A percentile compares a stretch with the other conserved stretches of the same genome.
Evolutionary conservation across 2,113 vertebrate genomes (phyloP).

Genomic region (Apteryx mantelli): DNA sequence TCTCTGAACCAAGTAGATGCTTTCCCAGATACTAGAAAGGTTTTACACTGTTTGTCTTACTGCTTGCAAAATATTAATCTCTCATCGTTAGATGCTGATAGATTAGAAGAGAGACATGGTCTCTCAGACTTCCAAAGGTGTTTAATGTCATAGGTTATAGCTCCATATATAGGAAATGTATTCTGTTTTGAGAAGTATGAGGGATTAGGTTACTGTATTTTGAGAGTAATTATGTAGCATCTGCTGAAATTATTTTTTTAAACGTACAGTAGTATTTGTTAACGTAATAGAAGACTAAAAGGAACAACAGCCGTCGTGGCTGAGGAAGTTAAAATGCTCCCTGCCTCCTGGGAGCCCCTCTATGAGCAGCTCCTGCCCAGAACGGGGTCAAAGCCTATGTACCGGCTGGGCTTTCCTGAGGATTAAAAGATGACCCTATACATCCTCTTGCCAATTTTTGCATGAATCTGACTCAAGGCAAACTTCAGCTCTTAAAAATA

Average conservation of each 20-base stretch:
- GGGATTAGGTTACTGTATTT: neutral
- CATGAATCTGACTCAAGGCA: neutral
- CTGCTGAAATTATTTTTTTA: neutral
- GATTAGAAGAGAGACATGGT: neutral
- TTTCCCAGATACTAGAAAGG: neutral
- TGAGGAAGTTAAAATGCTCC: neutral
- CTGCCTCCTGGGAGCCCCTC: fast-evolving
- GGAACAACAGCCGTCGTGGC: neutral
- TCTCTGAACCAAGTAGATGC: neutral
- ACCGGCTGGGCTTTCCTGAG: neutral
- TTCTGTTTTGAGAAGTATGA: neutral
- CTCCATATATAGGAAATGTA: fast-evolving
- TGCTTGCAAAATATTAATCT: neutral
- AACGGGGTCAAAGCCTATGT: neutral
- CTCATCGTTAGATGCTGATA: neutral
- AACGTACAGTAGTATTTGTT: neutral
- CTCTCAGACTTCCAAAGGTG: neutral
- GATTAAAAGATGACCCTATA: neutral
- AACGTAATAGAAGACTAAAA: neutral
- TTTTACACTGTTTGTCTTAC: neutral
- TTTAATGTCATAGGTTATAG: neutral
- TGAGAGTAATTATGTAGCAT: neutral
- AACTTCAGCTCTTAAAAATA: neutral
- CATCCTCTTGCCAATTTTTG: neutral
- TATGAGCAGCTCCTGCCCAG: neutral